phyloP scores from a whole-genome alignment of 30 jellyfish, hydroid and myxozoan genomes.

The Cassiopea andromeda region DNA sequence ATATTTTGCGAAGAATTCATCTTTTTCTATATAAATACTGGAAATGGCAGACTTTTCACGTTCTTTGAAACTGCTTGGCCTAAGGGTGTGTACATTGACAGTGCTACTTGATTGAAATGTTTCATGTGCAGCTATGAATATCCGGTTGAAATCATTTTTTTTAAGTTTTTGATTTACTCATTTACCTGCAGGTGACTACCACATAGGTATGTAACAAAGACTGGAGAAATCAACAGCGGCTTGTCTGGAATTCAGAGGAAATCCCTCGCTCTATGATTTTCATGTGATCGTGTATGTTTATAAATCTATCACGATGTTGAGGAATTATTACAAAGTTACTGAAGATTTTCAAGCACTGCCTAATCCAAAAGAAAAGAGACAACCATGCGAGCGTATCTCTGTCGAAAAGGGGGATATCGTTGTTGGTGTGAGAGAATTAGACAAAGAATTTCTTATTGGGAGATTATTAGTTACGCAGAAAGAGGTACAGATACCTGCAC shows the following conservation, averaged over 20 bases:
- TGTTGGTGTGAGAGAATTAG: slow-evolving; percentile 67
- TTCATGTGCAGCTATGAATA: not conserved
- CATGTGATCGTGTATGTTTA: slow-evolving; percentile 5
- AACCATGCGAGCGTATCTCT: slow-evolving; percentile 39
- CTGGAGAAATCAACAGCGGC: slow-evolving; percentile 25
- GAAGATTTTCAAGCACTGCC: slow-evolving; percentile 56
- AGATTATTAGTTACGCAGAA: slow-evolving; percentile 64
- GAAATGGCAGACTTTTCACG: not conserved
- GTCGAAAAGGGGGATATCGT: slow-evolving; percentile 90
- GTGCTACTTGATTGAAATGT: not conserved
- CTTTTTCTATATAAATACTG: not conserved
- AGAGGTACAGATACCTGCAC: slow-evolving; percentile 65
- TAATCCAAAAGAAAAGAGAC: slow-evolving; percentile 17
- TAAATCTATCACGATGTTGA: slow-evolving; percentile 36
- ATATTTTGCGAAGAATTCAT: not conserved
- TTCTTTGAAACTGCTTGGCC: not conserved
- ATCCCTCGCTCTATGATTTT: slow-evolving; percentile 6
- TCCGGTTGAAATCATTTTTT: not conserved
- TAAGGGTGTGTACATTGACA: not conserved
- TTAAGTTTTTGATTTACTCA: not conserved
- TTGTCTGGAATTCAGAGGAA: slow-evolving; percentile 20
- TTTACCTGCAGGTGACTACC: not conserved
- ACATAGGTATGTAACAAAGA: not conserved
- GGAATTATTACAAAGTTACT: slow-evolving; percentile 67
- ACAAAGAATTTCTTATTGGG: slow-evolving; percentile 61